These are phyloP conservation scores for Trididemnum nubilum DNA, from an alignment of 23 tunicate species.

Conservation along the genomic window DNA sequence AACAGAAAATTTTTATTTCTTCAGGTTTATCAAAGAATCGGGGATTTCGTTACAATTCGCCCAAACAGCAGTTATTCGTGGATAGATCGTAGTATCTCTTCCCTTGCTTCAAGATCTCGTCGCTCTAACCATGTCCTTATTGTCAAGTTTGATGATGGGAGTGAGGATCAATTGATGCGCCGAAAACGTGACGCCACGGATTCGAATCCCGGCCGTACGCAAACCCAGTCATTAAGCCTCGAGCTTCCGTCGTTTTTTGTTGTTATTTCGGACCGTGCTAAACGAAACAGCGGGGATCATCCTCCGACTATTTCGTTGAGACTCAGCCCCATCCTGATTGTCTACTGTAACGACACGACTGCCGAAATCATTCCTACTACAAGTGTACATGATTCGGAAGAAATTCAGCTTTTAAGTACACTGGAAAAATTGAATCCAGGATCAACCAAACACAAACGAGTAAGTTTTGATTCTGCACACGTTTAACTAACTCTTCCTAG, in stretches of 20 bases:
- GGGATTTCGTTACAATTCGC: conserved; percentile 38
- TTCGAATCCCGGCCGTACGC: background rate
- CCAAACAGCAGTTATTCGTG: conserved; percentile 40
- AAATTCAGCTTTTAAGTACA: conserved; percentile 17
- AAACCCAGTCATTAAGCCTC: background rate
- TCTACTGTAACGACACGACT: conserved; percentile 67
- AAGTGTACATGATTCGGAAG: conserved; percentile 3
- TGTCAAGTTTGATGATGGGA: conserved; percentile 46
- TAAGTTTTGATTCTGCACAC: background rate
- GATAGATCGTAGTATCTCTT: conserved; percentile 37
- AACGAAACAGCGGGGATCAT: conserved; percentile 48
- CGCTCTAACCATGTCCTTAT: conserved; percentile 43
- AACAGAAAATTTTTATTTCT: no score
- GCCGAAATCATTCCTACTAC: conserved; percentile 21
- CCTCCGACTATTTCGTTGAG: background rate
- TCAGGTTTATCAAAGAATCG: conserved; percentile 47
- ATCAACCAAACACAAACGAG: background rate
- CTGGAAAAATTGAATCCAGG: conserved; percentile 35
- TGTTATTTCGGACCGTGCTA: conserved; percentile 45
- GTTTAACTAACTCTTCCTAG: no score
- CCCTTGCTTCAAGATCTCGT: conserved; percentile 40
- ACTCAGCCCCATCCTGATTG: conserved; percentile 43
- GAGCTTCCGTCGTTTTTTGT: conserved; percentile 46
- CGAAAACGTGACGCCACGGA: background rate
- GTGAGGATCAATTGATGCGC: conserved; percentile 4